Conservation (phyloP, 2,888 invertebrate genomes). For the Capitulum mitella region DNA sequence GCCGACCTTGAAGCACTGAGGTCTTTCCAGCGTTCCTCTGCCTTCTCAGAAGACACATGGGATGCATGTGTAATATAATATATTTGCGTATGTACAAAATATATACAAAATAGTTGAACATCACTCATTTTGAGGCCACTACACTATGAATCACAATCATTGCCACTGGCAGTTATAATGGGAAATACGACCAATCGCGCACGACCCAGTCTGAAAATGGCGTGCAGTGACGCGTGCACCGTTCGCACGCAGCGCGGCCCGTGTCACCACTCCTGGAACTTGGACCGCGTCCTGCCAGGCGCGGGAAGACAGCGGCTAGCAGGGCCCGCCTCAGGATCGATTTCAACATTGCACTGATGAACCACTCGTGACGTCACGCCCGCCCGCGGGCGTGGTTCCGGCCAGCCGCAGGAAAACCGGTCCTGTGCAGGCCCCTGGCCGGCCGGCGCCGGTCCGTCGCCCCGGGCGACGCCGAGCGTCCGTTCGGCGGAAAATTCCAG, state of each 20-base stretch:
- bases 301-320: not conserved
- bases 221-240: too few relatives aligned
- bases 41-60: too few relatives aligned
- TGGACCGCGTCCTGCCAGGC: not conserved
- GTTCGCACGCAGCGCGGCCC: too few relatives aligned
- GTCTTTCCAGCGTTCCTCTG: too few relatives aligned
- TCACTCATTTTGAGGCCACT: not conserved
- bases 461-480: not conserved
- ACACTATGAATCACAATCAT: not conserved
- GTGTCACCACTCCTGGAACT: not conserved
- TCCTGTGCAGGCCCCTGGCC: not conserved
- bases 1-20: too few relatives aligned
- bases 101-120: constrained; percentile 11
- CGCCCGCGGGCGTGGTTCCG: not conserved
- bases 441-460: not conserved
- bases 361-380: too few relatives aligned
- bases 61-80: not conserved
- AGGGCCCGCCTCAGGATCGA: not conserved
- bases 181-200: not conserved
- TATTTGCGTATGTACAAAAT: constrained; percentile 17
- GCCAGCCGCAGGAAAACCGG: not conserved
- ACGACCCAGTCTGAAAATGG: too few relatives aligned
- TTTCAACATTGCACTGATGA: not conserved
- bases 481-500: not conserved
- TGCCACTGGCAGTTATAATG: not conserved